Percentiles rank a stretch among this genome's conserved stretches.
These are phyloP conservation scores for Acanthosepion pharaonis DNA, from an alignment of 2,888 invertebrate species.

Conservation along the genomic window DNA sequence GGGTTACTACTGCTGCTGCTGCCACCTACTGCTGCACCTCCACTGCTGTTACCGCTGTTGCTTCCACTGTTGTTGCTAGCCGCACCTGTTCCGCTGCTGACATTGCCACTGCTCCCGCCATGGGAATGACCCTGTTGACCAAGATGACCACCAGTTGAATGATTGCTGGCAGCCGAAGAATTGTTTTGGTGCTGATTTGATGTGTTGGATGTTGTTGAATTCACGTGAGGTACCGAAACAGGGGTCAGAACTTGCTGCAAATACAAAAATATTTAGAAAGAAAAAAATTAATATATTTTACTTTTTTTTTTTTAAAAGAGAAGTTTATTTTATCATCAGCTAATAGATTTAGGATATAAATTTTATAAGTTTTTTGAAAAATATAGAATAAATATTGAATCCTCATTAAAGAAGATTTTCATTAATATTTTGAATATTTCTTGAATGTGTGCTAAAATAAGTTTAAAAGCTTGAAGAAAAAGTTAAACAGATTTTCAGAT, in stretches of 20 bases:
- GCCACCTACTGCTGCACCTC: neutral
- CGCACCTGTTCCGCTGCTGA: conserved; percentile 38
- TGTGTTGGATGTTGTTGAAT: conserved; percentile 38
- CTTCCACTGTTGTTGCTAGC: conserved; percentile 33
- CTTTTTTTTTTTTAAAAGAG: neutral
- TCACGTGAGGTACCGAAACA: conserved; percentile 54
- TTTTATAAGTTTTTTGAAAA: no score
- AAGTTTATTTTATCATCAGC: no score
- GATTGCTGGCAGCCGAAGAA: neutral
- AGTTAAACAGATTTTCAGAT: no score
- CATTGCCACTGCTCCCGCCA: conserved; percentile 15
- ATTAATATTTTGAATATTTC: no score
- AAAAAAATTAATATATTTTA: neutral
- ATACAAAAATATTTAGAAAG: neutral
- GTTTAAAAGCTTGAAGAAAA: no score
- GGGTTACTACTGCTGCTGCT: conserved; percentile 43
- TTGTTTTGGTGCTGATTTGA: conserved; percentile 34
- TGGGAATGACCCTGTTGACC: conserved; percentile 34
- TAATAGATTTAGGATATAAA: no score
- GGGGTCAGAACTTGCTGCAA: conserved; percentile 60
- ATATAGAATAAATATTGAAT: no score
- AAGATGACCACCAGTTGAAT: conserved; percentile 40
- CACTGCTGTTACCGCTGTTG: conserved; percentile 34
- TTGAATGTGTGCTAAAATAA: no score
- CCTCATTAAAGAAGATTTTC: no score